Base-by-base conservation (phyloP, 2,113 vertebrate genomes). In the Clarias macrocephalus region DNA sequence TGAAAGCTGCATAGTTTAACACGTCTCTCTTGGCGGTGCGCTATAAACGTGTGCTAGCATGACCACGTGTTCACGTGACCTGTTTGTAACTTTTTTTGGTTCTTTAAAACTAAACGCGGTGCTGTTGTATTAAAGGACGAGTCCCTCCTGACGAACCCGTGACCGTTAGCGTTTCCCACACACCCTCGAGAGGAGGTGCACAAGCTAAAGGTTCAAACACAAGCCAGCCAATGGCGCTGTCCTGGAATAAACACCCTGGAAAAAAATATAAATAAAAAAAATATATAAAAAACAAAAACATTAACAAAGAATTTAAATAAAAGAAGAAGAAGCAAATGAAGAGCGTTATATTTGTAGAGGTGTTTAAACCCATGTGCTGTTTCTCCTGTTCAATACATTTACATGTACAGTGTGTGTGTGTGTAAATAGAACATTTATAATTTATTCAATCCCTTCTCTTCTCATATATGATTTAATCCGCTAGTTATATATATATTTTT, bases 1-100 rank as follows among this genome's bases (percentile, higher is more conserved):
- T 92, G 93, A 92, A 92, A 94, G 92, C 94, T 95, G 95, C 94
- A 95, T 95, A 94, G 94, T 93, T 94, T 86, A 90, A 93, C 93
- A 11, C 19, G 57, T 80, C 19, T 80, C 57, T 37, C 18, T 5
- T 5, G 15, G 28, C 19, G 28, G 18, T 19, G 9, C 23, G 28
- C 37, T 25, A 80, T 4, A 59, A 0, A 19, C 1, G 6, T 57
- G 76, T 11, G 76, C 13, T 59, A 52, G 42, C 23, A 25, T 52
- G 42, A 52, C 23, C 1, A 15, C 42, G 11, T n/a, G 73, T 23
- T 52, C 21, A 6, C 5, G 5, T n/a, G 42, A 48, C 42, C 42
- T 48, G 42, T 48, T 48, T 6, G 42, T 48, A 48, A 48, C 42
- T 79, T 33, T 42, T 48, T 42, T 52, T 25, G 48, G 73, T 11